phyloP scores from a whole-genome alignment of 2,113 vertebrate species.

The Ctenodactylus gundi region DNA sequence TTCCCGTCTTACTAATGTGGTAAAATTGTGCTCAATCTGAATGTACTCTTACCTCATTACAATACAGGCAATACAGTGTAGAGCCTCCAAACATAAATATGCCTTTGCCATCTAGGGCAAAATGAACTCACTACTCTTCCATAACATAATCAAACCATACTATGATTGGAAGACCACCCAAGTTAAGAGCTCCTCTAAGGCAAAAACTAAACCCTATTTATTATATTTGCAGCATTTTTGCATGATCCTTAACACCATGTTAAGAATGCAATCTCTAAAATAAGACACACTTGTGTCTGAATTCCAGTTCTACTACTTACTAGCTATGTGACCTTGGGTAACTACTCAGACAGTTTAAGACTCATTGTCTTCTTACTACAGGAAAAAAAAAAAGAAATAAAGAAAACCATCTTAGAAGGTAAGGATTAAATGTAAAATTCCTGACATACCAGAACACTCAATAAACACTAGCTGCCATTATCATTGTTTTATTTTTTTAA shows the following conservation, averaged over 20 bases:
- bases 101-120: slow-evolving; percentile 14
- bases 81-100: slow-evolving; percentile 37
- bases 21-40: slow-evolving; percentile 13
- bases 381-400: too few species aligned
- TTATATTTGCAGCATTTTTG: background rate
- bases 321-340: background rate
- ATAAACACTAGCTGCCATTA: slow-evolving; percentile 10
- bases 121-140: background rate
- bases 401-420: background rate
- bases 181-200: background rate
- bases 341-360: background rate
- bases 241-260: background rate
- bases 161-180: background rate
- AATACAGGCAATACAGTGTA: background rate
- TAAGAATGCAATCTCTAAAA: slow-evolving; percentile 39
- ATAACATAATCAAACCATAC: background rate
- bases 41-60: background rate
- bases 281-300: slow-evolving; percentile 7
- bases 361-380: background rate
- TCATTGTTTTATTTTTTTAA: background rate
- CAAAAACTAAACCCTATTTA: background rate
- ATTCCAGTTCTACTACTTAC: slow-evolving; percentile 1
- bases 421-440: slow-evolving; percentile 20
- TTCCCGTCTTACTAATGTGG: background rate
- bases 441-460: background rate